These are phyloP conservation scores for Cyclargus thomasi DNA, from an alignment of 1,140 invertebrate species.

Conservation along the genomic window DNA sequence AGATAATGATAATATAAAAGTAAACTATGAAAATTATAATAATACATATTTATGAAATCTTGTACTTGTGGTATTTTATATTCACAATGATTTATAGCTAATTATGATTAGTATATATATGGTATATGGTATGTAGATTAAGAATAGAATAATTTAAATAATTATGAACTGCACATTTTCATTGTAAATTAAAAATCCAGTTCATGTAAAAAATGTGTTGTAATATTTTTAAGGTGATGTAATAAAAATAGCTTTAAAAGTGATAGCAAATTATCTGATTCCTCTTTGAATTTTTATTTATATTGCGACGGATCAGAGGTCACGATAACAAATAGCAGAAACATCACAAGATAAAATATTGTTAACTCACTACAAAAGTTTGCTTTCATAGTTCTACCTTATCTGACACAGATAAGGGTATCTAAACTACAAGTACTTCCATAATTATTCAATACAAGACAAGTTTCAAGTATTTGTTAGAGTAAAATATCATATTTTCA, in stretches of 20 bases:
- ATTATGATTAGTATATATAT: too few relatives aligned
- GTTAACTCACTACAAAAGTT: background rate
- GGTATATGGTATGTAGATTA: too few relatives aligned
- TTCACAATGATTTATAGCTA: too few relatives aligned
- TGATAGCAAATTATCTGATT: background rate
- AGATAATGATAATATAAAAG: too few relatives aligned
- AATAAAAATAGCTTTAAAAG: background rate
- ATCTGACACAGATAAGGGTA: background rate
- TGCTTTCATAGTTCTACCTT: background rate
- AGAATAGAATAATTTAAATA: too few relatives aligned
- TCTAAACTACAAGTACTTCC: background rate
- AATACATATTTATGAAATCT: too few relatives aligned
- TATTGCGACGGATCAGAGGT: background rate
- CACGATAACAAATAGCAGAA: background rate
- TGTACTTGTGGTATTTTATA: too few relatives aligned
- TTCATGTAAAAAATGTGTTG: too few relatives aligned
- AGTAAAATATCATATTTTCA: background rate
- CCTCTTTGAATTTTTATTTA: background rate
- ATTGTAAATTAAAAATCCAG: too few relatives aligned
- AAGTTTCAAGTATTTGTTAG: background rate
- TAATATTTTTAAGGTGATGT: background rate
- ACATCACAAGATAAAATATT: background rate
- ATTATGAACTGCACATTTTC: too few relatives aligned
- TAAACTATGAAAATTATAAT: too few relatives aligned
- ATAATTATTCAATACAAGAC: background rate